Conservation (phyloP, 1,140 invertebrate genomes). For the Atta colombica region DNA sequence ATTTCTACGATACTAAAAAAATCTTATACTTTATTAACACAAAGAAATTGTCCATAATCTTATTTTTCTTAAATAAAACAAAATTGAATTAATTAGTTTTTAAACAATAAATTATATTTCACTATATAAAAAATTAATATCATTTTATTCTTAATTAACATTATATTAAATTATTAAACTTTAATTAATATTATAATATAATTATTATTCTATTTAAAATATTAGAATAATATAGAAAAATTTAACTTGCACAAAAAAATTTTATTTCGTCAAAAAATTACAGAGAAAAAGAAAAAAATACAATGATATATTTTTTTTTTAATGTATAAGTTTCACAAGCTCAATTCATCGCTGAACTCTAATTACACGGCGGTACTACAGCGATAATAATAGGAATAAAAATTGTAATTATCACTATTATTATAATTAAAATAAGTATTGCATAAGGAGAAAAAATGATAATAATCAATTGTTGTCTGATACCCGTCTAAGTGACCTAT, state of each 20-base stretch:
- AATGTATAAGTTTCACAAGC: background rate
- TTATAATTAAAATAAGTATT: conserved; percentile 31
- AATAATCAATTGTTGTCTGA: conserved; percentile 6
- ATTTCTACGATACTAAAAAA: background rate
- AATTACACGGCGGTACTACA: background rate
- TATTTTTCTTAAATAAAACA: background rate
- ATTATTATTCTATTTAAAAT: background rate
- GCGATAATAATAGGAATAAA: background rate
- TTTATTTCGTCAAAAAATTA: no score
- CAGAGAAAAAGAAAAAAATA: background rate
- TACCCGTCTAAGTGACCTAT: background rate
- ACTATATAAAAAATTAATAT: conserved; percentile 2
- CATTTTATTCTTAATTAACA: background rate
- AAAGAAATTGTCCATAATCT: background rate
- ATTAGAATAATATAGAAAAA: background rate
- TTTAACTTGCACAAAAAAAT: background rate
- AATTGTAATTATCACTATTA: background rate
- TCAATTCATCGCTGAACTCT: background rate
- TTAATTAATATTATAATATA: background rate
- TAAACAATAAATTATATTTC: background rate
- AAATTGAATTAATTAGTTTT: background rate
- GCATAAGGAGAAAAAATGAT: background rate
- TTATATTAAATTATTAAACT: background rate
- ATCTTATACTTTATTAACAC: background rate
- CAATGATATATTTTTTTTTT: background rate